Percentiles rank a stretch among this genome's conserved stretches.
These are phyloP conservation scores for Oncorhynchus kisutch DNA, from an alignment of 2,113 vertebrate genomes.

Conservation along the genomic window DNA sequence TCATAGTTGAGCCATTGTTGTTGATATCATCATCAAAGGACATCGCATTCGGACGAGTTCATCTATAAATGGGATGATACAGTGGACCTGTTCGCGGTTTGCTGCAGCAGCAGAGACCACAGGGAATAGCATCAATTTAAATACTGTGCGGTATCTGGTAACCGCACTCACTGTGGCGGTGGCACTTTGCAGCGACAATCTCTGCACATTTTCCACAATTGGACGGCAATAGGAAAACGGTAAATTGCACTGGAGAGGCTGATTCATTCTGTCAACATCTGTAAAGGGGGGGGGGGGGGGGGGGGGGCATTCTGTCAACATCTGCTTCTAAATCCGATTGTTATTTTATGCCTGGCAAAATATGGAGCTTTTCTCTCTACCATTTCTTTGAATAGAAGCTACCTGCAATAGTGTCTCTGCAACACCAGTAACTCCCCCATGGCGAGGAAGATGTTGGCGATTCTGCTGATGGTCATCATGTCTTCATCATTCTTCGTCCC, in stretches of 20 bases:
- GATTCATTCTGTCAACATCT: neutral
- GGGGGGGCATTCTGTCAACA: neutral
- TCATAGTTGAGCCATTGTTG: neutral
- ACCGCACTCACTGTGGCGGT: neutral
- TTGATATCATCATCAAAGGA: neutral
- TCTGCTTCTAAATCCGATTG: neutral
- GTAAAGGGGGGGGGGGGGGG: neutral
- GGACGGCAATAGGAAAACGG: constrained; percentile 8
- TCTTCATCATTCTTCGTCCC: constrained; percentile 74
- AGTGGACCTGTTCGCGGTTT: constrained; percentile 21
- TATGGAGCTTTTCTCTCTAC: constrained; percentile 26
- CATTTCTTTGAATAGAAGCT: neutral
- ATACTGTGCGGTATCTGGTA: constrained; percentile 9
- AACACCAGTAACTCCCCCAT: neutral
- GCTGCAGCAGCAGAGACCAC: constrained; percentile 29
- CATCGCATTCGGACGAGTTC: neutral
- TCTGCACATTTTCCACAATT: neutral
- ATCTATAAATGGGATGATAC: constrained; percentile 20
- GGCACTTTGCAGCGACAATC: constrained; percentile 10
- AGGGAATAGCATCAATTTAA: neutral
- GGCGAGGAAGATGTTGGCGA: constrained; percentile 62
- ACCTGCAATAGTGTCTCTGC: neutral
- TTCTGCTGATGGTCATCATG: constrained; percentile 66
- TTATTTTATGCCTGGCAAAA: constrained; percentile 6
- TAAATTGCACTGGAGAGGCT: neutral